Conservation (phyloP, 2,113 vertebrate species). For the Ginglymostoma cirratum region DNA sequence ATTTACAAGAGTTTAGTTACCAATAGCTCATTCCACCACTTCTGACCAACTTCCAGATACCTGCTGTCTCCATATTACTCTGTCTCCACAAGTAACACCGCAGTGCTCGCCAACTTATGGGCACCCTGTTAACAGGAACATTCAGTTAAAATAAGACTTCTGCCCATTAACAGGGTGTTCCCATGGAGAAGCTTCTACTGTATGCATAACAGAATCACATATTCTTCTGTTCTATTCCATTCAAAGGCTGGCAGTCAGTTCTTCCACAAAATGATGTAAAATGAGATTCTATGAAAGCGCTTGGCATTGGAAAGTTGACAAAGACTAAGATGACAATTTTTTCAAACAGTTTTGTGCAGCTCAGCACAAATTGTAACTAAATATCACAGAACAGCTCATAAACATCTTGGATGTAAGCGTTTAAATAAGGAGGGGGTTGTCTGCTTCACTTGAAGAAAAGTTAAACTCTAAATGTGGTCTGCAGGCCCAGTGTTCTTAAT, state of each 20-base stretch:
- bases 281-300: not conserved
- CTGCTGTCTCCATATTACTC: slow-evolving; percentile 3
- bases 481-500: slow-evolving; percentile 66
- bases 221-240: slow-evolving; percentile 9
- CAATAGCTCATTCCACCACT: not conserved
- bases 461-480: slow-evolving; percentile 52
- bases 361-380: slow-evolving; percentile 24
- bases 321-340: not conserved
- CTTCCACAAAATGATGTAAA: not conserved
- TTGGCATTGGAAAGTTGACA: not conserved
- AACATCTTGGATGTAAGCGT: slow-evolving; percentile 17
- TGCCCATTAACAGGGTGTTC: not conserved
- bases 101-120: not conserved
- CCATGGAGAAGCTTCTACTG: not conserved
- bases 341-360: not conserved
- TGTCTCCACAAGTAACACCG: not conserved
- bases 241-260: not conserved
- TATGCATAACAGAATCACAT: not conserved
- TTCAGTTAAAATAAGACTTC: not conserved
- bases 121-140: not conserved
- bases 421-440: not conserved
- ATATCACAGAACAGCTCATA: slow-evolving; percentile 28
- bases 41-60: not conserved
- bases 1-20: not conserved
- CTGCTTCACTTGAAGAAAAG: slow-evolving; percentile 15